Evolutionary conservation across 2,113 vertebrate species (phyloP).

Genomic region (Cyphomyrus plagiostoma): DNA sequence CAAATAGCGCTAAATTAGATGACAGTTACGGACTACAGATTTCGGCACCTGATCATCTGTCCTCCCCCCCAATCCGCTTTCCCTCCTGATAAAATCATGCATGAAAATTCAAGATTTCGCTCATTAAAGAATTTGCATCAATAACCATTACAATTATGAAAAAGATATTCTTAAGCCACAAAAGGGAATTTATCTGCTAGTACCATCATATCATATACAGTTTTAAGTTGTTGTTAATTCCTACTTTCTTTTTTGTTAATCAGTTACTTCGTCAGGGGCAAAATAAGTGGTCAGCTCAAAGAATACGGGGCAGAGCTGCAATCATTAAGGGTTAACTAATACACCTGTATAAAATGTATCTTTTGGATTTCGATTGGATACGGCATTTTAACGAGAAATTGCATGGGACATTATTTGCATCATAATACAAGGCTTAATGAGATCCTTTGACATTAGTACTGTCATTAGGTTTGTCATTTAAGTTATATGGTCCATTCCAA

Average conservation of each 20-base stretch:
- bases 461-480: neutral
- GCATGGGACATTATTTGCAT: neutral
- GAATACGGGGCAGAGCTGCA: neutral
- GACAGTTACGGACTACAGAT: neutral
- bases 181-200: neutral
- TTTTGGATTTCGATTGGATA: neutral
- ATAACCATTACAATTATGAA: neutral
- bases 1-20: neutral
- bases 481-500: neutral
- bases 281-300: neutral
- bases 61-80: neutral
- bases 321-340: neutral
- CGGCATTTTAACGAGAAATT: conserved; percentile 10
- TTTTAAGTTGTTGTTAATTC: neutral
- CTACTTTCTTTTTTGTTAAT: neutral
- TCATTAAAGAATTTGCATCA: neutral
- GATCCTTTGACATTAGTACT: neutral
- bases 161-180: neutral
- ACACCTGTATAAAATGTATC: neutral
- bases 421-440: conserved; percentile 4
- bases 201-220: neutral
- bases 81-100: neutral
- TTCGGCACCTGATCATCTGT: neutral
- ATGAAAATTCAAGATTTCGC: neutral
- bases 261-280: neutral